These are phyloP conservation scores for Crambe crambe DNA, from an alignment of 37 sponge, comb jelly and placozoan species.

Conservation along the genomic window DNA sequence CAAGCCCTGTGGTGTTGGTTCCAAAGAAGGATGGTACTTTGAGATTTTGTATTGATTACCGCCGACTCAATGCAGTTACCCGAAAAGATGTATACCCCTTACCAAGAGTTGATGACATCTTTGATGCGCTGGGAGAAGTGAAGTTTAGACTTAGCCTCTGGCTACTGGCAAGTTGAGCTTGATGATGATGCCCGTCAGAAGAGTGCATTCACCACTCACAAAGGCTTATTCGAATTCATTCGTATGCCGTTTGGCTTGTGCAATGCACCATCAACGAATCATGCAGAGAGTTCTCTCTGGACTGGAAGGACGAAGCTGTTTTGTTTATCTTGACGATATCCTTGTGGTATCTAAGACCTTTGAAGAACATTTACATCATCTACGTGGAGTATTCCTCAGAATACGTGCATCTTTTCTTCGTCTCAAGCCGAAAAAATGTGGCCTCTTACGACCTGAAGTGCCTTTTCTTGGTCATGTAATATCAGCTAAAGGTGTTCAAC, in stretches of 20 bases:
- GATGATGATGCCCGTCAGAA: too few relatives aligned
- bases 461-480: conserved; percentile 32
- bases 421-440: too few relatives aligned
- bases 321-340: too few relatives aligned
- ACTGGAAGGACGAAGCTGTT: too few relatives aligned
- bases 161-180: too few relatives aligned
- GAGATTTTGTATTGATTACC: too few relatives aligned
- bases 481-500: conserved; percentile 33
- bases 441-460: too few relatives aligned
- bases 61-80: too few relatives aligned
- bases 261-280: conserved; percentile 52
- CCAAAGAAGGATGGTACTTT: conserved; percentile 68
- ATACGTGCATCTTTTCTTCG: conserved; percentile 12
- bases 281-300: conserved; percentile 4
- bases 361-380: conserved; percentile 18
- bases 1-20: conserved; percentile 69
- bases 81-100: conserved; percentile 71
- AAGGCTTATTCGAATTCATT: conserved; percentile 55
- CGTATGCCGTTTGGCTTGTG: conserved; percentile 71
- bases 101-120: conserved; percentile 51
- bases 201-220: too few relatives aligned
- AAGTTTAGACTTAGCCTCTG: conserved; percentile 58
- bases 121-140: conserved; percentile 28
- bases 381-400: conserved; percentile 34
- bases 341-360: conserved; percentile 28